Conservation (phyloP, 2,797 vertebrate genomes). For the Oreochromis grahami region DNA sequence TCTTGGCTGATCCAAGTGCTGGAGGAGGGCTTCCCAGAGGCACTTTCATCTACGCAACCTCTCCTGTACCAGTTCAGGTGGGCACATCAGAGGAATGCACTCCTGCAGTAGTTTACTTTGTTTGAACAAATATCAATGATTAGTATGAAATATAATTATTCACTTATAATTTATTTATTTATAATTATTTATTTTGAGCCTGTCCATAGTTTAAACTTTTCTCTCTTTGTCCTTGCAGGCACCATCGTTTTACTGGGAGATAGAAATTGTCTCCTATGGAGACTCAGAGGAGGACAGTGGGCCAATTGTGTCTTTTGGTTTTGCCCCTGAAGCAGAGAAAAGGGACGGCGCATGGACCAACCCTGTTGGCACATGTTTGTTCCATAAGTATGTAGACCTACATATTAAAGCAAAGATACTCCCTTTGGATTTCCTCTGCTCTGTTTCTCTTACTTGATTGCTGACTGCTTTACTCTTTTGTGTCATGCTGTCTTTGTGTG, state of each 20-base stretch:
- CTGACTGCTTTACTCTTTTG: constrained; percentile 30
- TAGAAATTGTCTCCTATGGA: constrained; percentile 97
- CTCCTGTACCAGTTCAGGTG: constrained; percentile 92
- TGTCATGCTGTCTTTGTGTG: constrained; percentile 19
- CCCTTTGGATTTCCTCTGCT: not conserved
- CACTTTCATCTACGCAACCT: constrained; percentile 97
- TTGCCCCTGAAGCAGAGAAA: constrained; percentile 97
- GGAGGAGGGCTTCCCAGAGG: constrained; percentile 94
- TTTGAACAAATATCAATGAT: not conserved
- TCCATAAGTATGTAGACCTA: constrained; percentile 90
- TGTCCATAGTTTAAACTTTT: not conserved
- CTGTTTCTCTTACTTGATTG: constrained; percentile 27
- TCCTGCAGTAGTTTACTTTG: not conserved
- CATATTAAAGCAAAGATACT: not conserved
- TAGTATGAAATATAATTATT: not conserved
- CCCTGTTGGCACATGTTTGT: constrained; percentile 98
- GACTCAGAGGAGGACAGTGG: constrained; percentile 98
- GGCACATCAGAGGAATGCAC: not conserved
- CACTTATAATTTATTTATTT: not conserved
- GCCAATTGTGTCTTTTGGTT: constrained; percentile 97
- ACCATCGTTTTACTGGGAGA: constrained; percentile 99
- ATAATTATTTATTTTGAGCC: not conserved
- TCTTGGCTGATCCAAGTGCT: constrained; percentile 95
- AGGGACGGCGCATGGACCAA: constrained; percentile 98
- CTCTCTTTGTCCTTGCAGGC: constrained; percentile 74